Evolutionary conservation across 2,888 invertebrate species (phyloP).

Genomic region (Caenorhabditis doughertyi): DNA sequence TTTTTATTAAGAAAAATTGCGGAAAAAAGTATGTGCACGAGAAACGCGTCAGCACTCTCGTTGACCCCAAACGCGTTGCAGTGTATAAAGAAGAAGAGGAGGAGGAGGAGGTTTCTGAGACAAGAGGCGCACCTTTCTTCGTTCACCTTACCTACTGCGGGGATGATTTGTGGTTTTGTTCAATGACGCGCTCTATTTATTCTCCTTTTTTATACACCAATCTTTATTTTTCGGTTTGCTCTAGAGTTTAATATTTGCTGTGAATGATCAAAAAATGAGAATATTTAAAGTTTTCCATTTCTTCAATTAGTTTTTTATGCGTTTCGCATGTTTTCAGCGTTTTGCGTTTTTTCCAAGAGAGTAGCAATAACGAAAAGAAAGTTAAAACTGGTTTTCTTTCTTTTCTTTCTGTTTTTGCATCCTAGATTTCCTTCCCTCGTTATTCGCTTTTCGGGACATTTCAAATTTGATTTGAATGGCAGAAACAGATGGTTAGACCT

Average conservation of each 20-base stretch:
- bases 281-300: neutral
- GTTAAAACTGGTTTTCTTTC: conserved; percentile 32
- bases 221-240: conserved; percentile 13
- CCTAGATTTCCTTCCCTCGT: conserved; percentile 18
- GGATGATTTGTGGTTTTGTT: conserved; percentile 51
- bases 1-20: neutral
- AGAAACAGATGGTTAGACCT: conserved; percentile 30
- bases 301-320: neutral
- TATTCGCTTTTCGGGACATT: neutral
- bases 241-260: neutral
- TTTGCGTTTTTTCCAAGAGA: neutral
- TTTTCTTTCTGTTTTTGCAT: conserved; percentile 6
- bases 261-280: neutral
- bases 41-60: conserved; percentile 11
- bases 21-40: neutral
- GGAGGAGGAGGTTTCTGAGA: neutral
- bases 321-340: conserved; percentile 7
- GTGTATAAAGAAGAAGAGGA: no score
- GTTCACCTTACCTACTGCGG: conserved; percentile 7
- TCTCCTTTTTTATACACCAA: conserved; percentile 43
- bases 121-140: neutral
- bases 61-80: conserved; percentile 16
- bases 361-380: neutral
- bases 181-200: conserved; percentile 50
- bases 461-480: conserved; percentile 14